These are phyloP conservation scores for Neocrepidodera transversa DNA, from an alignment of 2,888 invertebrate genomes.

Conservation along the genomic window DNA sequence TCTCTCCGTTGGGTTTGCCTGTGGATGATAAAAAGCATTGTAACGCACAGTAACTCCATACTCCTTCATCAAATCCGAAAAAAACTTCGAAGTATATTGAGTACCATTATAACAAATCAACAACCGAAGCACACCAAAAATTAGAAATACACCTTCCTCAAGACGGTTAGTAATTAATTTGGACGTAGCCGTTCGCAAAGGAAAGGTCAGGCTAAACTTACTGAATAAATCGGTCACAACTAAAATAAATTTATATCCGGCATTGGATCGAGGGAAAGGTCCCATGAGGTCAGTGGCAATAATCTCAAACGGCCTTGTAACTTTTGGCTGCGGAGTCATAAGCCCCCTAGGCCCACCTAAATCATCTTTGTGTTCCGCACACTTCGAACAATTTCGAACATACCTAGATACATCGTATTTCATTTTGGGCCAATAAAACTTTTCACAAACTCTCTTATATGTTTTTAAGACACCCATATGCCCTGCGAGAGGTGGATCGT, in stretches of 20 bases:
- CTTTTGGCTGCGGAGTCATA: too few relatives aligned
- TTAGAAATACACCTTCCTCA: constrained; percentile 33
- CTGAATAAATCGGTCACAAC: constrained; percentile 32
- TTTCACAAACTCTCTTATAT: too few relatives aligned
- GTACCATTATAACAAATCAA: constrained; percentile 42
- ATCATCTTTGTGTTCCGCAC: too few relatives aligned
- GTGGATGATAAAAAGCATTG: constrained; percentile 51
- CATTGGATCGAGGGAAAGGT: constrained; percentile 25
- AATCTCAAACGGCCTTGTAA: too few relatives aligned
- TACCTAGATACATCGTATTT: too few relatives aligned
- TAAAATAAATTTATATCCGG: constrained; percentile 25
- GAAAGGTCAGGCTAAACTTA: constrained; percentile 22
- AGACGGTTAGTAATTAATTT: constrained; percentile 9
- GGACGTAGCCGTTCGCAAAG: constrained; percentile 23
- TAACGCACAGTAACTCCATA: too few relatives aligned
- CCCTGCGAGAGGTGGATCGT: too few relatives aligned
- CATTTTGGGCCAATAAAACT: too few relatives aligned
- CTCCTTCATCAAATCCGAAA: too few relatives aligned
- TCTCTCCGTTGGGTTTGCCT: constrained; percentile 50
- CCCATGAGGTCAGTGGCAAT: constrained; percentile 1
- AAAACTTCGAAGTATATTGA: constrained; percentile 34
- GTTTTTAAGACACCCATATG: too few relatives aligned
- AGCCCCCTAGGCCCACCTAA: too few relatives aligned
- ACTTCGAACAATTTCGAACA: too few relatives aligned
- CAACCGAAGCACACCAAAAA: constrained; percentile 39